Percentiles rank a stretch among this genome's conserved stretches.
These are phyloP conservation scores for Kryptopterus vitreolus DNA, from an alignment of 2,797 vertebrate species.

Conservation along the genomic window DNA sequence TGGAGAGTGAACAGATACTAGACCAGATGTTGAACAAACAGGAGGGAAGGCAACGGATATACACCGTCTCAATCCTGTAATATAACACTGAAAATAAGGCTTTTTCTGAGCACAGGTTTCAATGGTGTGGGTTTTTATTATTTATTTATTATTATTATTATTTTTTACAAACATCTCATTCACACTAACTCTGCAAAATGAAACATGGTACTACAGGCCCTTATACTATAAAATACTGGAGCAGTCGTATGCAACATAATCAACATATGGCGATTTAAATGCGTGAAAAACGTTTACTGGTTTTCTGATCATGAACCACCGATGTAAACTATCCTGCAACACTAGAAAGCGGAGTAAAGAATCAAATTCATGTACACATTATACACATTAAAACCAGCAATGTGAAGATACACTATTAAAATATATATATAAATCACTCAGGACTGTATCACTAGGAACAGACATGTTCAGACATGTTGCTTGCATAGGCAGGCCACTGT, in stretches of 20 bases:
- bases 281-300: not conserved
- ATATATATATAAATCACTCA: too few relatives aligned
- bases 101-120: constrained; percentile 7
- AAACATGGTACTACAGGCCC: not conserved
- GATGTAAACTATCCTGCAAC: too few relatives aligned
- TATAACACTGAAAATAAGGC: constrained; percentile 1
- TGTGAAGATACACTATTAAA: too few relatives aligned
- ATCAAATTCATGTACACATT: not conserved
- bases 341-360: not conserved
- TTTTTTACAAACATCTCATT: constrained; percentile 40
- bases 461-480: not conserved
- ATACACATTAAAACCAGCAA: not conserved
- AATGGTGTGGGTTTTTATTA: constrained; percentile 13
- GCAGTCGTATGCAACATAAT: not conserved
- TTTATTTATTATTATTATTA: too few relatives aligned
- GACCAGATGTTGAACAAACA: not conserved
- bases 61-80: not conserved
- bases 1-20: not conserved
- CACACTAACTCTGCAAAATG: not conserved
- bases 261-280: not conserved
- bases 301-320: not conserved
- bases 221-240: not conserved
- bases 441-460: too few relatives aligned
- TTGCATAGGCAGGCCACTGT: not conserved
- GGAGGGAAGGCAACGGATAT: not conserved